Percentiles rank a stretch among this genome's conserved stretches.
Conservation (phyloP, 92 coral and sea anemone genomes). For the Palythoa caribaeorum region DNA sequence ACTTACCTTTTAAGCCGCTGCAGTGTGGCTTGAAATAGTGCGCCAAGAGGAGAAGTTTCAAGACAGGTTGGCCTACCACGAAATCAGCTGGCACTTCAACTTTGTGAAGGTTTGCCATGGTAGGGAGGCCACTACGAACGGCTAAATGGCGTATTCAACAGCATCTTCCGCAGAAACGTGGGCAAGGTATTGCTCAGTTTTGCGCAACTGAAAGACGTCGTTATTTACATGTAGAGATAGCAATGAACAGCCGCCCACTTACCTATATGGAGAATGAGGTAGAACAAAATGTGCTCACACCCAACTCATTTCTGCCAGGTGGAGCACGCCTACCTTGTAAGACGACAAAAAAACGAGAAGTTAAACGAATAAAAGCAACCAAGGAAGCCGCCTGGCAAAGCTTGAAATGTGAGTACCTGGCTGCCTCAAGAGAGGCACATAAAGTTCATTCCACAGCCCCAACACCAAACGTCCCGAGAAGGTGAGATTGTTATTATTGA, state of each 20-base stretch:
- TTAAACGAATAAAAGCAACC: background rate
- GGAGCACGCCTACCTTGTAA: constrained; percentile 21
- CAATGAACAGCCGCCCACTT: background rate
- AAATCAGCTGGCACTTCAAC: constrained; percentile 1
- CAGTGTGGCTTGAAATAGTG: background rate
- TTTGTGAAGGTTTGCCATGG: constrained; percentile 11
- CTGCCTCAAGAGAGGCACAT: background rate
- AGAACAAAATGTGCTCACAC: background rate
- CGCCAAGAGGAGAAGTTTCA: background rate
- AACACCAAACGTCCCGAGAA: background rate
- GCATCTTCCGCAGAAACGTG: background rate
- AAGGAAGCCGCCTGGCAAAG: background rate
- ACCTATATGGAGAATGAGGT: background rate
- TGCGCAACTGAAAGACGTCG: background rate
- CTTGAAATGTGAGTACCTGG: background rate
- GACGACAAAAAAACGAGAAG: background rate
- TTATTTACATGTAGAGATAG: background rate
- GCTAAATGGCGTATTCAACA: background rate
- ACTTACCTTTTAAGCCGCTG: constrained; percentile 9
- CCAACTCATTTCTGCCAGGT: background rate
- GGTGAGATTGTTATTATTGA: background rate
- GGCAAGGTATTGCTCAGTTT: background rate
- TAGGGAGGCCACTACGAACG: constrained; percentile 16
- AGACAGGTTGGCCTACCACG: background rate
- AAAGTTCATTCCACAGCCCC: background rate